Evolutionary conservation across 2,888 invertebrate species (phyloP), one percentile per base, ranked within the genome.

Genomic region (Drosophila greeni): DNA sequence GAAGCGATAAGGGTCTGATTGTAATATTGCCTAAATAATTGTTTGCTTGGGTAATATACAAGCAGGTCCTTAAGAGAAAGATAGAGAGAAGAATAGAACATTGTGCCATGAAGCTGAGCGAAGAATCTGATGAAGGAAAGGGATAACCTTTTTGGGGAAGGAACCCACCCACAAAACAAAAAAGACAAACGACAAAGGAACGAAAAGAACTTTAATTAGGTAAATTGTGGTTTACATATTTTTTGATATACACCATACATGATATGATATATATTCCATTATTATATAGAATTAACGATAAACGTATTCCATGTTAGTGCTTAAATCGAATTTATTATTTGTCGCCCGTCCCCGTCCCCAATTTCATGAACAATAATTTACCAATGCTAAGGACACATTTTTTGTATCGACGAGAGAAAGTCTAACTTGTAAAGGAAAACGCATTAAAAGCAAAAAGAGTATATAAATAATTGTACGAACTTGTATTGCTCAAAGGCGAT

Each of bases 261-360:
- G 26, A 57, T 53, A 43, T 51, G 20, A 69, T 62, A 74, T 73
- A 61, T 59, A 58, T 64, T 42, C 43, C 42, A 65, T 54, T 60
- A 52, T 49, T 52, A 73, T 54, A 67, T 57, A 68, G 59, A 66
- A 66, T 64, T 61, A 34, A 48, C 37, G 24, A 66, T 66, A 64
- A 37, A 37, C 33, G 34, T 61, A 81, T 78, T 78, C 76, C 84
- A 82, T 75, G 82, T 78, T 78, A 78, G 77, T 79, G 82, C 82
- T 78, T 83, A 84, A 82, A 78, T 71, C 74, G 78, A 78, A 78
- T 84, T 84, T 78, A 78, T 81, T 78, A 75, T 62, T 55, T 51
- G 59, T 54, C 48, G 20, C 42, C 47, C 39, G 11, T n/a, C 24
- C 48, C 51, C 52, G n/a, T 33, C 11, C 36, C 55, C 55, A 29